Conservation (phyloP, 2,888 invertebrate genomes). For the Camptogramma bilineatum region DNA sequence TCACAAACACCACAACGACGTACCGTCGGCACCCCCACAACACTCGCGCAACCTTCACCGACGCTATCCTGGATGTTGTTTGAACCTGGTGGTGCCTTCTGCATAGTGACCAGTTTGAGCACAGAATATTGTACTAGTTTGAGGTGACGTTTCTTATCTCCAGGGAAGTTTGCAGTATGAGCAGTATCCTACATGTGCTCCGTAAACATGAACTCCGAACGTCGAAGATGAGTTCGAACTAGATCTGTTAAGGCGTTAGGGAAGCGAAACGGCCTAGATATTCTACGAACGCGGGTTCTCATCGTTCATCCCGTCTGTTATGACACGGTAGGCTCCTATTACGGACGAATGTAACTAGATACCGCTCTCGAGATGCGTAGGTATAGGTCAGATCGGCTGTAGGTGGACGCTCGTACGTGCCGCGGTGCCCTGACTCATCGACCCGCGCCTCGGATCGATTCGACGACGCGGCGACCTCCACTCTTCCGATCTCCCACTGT, state of each 20-base stretch:
- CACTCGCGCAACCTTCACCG: too few species aligned
- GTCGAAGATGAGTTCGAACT: neutral
- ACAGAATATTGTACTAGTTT: too few species aligned
- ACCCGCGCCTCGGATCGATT: conserved; percentile 3
- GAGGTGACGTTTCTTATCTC: too few species aligned
- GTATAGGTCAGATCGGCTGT: neutral
- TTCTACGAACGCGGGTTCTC: neutral
- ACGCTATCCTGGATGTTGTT: too few species aligned
- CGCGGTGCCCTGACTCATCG: conserved; percentile 1
- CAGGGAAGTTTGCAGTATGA: too few species aligned
- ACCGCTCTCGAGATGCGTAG: neutral
- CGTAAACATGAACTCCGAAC: too few species aligned
- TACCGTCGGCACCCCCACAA: too few species aligned
- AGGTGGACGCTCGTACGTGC: neutral
- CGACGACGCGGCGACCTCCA: conserved; percentile 13
- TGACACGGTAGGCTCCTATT: neutral
- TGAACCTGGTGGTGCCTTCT: too few species aligned
- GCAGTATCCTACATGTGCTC: too few species aligned
- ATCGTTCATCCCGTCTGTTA: neutral
- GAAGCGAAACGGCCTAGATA: neutral
- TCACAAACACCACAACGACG: too few species aligned
- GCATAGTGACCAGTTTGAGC: too few species aligned
- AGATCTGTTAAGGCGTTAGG: neutral
- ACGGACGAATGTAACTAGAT: neutral
- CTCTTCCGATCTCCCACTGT: neutral